Evolutionary conservation across 2,113 vertebrate species (phyloP).

Genomic region (Nerophis lumbriciformis): DNA sequence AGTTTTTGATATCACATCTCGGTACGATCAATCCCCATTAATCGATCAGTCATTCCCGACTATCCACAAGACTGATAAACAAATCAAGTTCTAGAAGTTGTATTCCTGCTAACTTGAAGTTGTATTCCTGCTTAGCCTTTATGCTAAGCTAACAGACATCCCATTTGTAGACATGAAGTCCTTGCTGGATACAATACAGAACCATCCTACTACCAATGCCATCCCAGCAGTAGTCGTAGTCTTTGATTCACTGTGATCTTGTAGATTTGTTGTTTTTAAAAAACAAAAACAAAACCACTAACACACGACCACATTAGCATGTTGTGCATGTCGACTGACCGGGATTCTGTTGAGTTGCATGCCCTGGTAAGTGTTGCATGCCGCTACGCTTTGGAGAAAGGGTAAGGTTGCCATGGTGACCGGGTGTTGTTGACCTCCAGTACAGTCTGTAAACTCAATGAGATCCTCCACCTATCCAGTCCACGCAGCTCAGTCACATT

Average conservation of each 20-base stretch:
- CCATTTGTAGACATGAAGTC: too few relatives aligned
- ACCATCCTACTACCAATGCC: too few relatives aligned
- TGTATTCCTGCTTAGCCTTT: neutral
- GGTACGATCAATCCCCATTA: too few relatives aligned
- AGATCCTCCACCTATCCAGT: constrained; percentile 49
- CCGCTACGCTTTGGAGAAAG: constrained; percentile 17
- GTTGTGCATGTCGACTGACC: constrained; percentile 47
- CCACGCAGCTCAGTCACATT: neutral
- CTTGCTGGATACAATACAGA: too few relatives aligned
- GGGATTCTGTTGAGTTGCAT: constrained; percentile 55
- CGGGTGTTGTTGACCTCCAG: constrained; percentile 12
- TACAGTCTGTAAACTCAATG: constrained; percentile 28
- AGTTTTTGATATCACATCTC: too few relatives aligned
- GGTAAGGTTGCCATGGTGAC: constrained; percentile 50
- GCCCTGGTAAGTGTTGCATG: constrained; percentile 50
- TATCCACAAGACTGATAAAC: neutral
- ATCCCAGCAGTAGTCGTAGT: neutral
- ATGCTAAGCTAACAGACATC: neutral
- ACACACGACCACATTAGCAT: neutral
- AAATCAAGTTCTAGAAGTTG: neutral
- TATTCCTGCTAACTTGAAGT: neutral
- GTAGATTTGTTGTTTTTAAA: neutral
- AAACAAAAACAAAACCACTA: neutral
- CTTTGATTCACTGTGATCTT: neutral
- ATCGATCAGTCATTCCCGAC: too few relatives aligned